Conservation (phyloP, 2,888 invertebrate species). For the Deroplatys truncata region DNA sequence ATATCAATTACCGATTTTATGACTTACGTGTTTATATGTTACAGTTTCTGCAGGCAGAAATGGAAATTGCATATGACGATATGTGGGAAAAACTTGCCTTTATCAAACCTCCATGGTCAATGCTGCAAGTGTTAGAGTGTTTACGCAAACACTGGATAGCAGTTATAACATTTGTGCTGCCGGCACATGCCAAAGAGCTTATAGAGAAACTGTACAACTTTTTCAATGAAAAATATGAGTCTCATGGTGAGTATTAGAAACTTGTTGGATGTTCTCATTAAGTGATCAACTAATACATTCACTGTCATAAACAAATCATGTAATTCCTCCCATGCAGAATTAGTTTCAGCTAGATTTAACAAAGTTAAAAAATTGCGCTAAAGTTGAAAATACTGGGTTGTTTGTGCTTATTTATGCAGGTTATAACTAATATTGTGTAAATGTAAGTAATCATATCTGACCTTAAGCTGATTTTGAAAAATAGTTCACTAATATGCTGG, state of each 20-base stretch:
- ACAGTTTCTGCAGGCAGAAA: background rate
- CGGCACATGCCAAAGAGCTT: background rate
- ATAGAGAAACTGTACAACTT: background rate
- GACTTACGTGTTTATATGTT: background rate
- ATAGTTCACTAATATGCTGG: no score
- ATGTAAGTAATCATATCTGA: no score
- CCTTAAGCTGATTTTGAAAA: no score
- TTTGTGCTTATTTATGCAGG: no score
- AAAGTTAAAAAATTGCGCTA: no score
- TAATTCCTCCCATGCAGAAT: no score
- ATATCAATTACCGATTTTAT: background rate
- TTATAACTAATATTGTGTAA: no score
- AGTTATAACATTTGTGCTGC: conserved; percentile 45
- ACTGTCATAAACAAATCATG: no score
- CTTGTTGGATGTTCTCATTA: background rate
- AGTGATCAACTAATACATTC: background rate
- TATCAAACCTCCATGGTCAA: conserved; percentile 55
- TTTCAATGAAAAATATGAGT: background rate
- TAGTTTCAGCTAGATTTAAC: no score
- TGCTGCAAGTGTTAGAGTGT: conserved; percentile 51
- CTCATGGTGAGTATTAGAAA: background rate
- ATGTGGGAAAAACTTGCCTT: conserved; percentile 52
- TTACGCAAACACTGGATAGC: conserved; percentile 58
- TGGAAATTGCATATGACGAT: conserved; percentile 47
- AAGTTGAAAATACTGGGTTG: no score